Conservation (phyloP, 2,113 vertebrate genomes). For the Onychostoma macrolepis region DNA sequence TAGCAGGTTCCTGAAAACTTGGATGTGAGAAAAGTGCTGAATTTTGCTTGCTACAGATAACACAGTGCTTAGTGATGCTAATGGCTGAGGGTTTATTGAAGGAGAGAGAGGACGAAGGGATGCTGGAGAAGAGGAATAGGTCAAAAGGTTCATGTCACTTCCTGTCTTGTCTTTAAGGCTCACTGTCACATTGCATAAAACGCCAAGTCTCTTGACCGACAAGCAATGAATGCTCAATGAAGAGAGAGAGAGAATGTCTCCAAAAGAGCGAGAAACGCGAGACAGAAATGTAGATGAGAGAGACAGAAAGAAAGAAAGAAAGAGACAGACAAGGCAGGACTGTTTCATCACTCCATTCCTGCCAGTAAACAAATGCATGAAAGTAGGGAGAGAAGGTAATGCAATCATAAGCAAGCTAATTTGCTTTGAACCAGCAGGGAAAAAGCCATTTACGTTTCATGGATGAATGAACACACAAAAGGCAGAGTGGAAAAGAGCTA, state of each 20-base stretch:
- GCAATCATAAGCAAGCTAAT: conserved; percentile 51
- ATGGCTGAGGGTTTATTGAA: conserved; percentile 16
- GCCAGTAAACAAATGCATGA: conserved; percentile 18
- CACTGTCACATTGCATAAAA: conserved; percentile 46
- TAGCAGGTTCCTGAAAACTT: conserved; percentile 5
- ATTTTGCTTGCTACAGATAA: neutral
- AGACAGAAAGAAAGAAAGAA: neutral
- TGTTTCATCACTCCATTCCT: neutral
- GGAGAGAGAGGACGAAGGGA: neutral
- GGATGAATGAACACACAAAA: conserved; percentile 43
- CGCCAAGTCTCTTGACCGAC: neutral
- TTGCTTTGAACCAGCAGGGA: conserved; percentile 39
- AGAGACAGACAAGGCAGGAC: neutral
- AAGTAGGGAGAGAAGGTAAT: conserved; percentile 36
- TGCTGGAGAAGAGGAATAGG: conserved; percentile 11
- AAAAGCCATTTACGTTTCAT: conserved; percentile 43
- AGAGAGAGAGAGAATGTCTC: conserved; percentile 3
- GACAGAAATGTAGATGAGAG: neutral
- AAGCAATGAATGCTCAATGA: conserved; percentile 43
- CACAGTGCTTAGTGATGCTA: neutral
- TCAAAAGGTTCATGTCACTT: conserved; percentile 23
- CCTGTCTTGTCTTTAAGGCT: conserved; percentile 22
- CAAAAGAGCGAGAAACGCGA: neutral
- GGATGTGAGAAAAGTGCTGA: neutral
- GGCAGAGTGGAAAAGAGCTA: conserved; percentile 7